Evolutionary conservation across 2,113 vertebrate genomes (phyloP).

Genomic region (Etheostoma spectabile): DNA sequence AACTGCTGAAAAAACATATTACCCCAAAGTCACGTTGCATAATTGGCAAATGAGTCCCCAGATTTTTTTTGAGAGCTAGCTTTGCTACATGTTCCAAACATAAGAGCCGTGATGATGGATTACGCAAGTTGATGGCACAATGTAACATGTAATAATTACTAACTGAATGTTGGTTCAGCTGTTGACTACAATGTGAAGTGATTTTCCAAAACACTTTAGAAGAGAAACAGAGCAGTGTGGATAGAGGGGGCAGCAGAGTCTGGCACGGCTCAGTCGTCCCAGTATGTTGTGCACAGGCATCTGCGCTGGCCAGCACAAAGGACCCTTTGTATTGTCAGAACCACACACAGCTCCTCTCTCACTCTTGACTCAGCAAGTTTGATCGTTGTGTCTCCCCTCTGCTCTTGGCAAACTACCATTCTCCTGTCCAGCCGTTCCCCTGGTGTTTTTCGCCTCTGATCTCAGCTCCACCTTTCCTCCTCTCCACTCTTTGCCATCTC

Average conservation of each 20-base stretch:
- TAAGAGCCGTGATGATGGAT: neutral
- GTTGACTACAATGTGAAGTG: neutral
- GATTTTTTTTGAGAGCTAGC: neutral
- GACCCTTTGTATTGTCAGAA: slow-evolving; percentile 66
- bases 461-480: slow-evolving; percentile 39
- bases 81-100: neutral
- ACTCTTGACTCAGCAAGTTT: slow-evolving; percentile 76
- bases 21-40: no score
- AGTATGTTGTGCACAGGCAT: slow-evolving; percentile 72
- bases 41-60: neutral
- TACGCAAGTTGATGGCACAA: no score
- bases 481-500: slow-evolving; percentile 28
- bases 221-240: slow-evolving; percentile 35
- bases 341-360: slow-evolving; percentile 45
- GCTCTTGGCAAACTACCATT: slow-evolving; percentile 35
- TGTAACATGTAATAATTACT: neutral
- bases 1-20: neutral
- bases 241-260: slow-evolving; percentile 57
- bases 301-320: slow-evolving; percentile 74
- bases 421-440: slow-evolving; percentile 27
- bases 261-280: slow-evolving; percentile 68
- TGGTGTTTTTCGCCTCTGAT: slow-evolving; percentile 35
- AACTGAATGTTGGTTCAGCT: slow-evolving; percentile 3
- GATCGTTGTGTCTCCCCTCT: slow-evolving; percentile 50
- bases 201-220: slow-evolving; percentile 14